Percentiles rank a stretch among this genome's conserved stretches.
These are phyloP conservation scores for Rhinoderma darwinii DNA, from an alignment of 2,113 vertebrate species.

Conservation along the genomic window DNA sequence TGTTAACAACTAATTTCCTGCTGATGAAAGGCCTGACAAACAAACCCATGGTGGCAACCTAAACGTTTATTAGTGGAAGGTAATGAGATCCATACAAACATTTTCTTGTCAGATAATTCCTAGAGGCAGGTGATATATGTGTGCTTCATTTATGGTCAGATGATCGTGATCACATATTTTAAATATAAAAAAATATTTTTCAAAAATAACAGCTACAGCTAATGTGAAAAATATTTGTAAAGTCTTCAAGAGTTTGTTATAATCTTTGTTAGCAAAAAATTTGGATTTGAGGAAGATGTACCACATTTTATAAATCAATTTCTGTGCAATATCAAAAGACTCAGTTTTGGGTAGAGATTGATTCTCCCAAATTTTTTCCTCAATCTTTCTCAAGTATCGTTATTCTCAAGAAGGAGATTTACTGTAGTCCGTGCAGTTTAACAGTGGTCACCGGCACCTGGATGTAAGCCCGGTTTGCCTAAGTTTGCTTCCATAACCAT, in stretches of 20 bases:
- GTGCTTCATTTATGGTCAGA: background rate
- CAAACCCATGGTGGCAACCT: constrained; percentile 15
- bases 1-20: constrained; percentile 9
- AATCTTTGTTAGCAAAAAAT: too few relatives aligned
- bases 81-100: background rate
- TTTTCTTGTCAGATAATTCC: background rate
- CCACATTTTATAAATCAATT: too few relatives aligned
- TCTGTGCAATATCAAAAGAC: too few relatives aligned
- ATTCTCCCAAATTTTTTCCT: too few relatives aligned
- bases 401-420: too few relatives aligned
- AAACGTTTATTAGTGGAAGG: constrained; percentile 23
- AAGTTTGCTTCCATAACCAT: too few relatives aligned
- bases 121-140: background rate
- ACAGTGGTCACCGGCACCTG: too few relatives aligned
- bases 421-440: too few relatives aligned
- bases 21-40: constrained; percentile 27
- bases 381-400: too few relatives aligned
- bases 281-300: too few relatives aligned
- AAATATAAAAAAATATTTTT: background rate
- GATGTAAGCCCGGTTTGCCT: too few relatives aligned
- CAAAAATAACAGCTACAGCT: background rate
- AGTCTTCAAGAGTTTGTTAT: background rate
- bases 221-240: background rate
- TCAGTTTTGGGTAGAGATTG: too few relatives aligned
- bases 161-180: background rate